Base-by-base conservation (phyloP, 2,888 invertebrate genomes). In the Tetropium fuscum region DNA sequence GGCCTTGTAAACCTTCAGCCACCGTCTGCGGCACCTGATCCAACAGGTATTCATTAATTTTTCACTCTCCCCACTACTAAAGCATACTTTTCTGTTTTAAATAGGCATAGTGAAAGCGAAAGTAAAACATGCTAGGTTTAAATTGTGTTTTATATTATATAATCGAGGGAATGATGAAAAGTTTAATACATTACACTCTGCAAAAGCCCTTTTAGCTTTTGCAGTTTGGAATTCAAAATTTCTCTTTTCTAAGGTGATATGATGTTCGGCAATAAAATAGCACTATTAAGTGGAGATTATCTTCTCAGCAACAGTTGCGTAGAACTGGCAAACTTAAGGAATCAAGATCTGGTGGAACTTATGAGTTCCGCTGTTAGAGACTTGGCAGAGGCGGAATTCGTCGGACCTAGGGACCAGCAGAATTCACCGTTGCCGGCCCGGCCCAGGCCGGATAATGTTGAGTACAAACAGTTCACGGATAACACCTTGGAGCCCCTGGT, bases 201-300 rank as follows among this genome's bases (percentile, higher is more conserved):
- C n/a, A n/a, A n/a, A n/a, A n/a, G n/a, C n/a, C n/a, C n/a, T n/a
- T n/a, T n/a, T n/a, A n/a, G n/a, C n/a, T n/a, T n/a, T n/a, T n/a
- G n/a, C n/a, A n/a, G n/a, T n/a, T n/a, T n/a, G n/a, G n/a, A n/a
- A n/a, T n/a, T n/a, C n/a, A n/a, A n/a, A n/a, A n/a, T n/a, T n/a
- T n/a, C n/a, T n/a, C n/a, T n/a, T n/a, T 2, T 44, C 27, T 3
- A 16, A 84, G 87, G 88, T 41, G 94, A 96, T 77, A 92, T 97
- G 91, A 90, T 93, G 76, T 95, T 95, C 81, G 97, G 97, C 4
- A 97, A 97, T 82, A 97, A 97, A 84, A 95, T 97, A 74, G 95
- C 97, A 0, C 84, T 97, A 25, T 86, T 97, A 5, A 93, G 94
- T 75, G 97, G 82, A 3, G 97, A 97, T 81, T 97, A 95, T 76